These are phyloP conservation scores for Nowickia ferox DNA, from an alignment of 2,888 invertebrate genomes.

Conservation along the genomic window DNA sequence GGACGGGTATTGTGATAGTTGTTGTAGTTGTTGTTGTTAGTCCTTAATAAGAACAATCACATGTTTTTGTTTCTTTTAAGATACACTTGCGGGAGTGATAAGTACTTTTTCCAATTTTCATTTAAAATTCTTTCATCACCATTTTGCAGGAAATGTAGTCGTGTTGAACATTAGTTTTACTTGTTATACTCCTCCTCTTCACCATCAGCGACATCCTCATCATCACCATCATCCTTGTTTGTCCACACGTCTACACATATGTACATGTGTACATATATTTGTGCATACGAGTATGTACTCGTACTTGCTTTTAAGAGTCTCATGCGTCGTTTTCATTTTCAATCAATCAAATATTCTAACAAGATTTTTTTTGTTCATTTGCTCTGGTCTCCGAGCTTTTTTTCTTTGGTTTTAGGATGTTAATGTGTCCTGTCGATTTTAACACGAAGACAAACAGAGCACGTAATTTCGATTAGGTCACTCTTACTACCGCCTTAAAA, in stretches of 20 bases:
- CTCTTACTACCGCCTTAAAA: conserved; percentile 41
- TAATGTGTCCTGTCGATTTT: conserved; percentile 73
- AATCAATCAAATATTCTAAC: conserved; percentile 75
- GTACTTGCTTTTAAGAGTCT: conserved; percentile 65
- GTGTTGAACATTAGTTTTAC: conserved; percentile 43
- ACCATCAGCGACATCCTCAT: conserved; percentile 15
- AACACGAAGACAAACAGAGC: conserved; percentile 74
- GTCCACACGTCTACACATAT: conserved; percentile 17
- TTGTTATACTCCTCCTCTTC: conserved; percentile 46
- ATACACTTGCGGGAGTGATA: conserved; percentile 73
- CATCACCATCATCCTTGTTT: conserved; percentile 26
- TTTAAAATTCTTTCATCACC: conserved; percentile 70
- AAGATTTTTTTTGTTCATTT: conserved; percentile 45
- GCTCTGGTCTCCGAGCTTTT: conserved; percentile 26
- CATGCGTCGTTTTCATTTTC: conserved; percentile 75
- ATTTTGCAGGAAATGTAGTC: conserved; percentile 53
- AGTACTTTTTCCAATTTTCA: conserved; percentile 73
- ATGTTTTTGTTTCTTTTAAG: conserved; percentile 39
- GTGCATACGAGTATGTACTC: background rate
- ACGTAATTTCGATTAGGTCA: conserved; percentile 79
- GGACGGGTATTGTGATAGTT: conserved; percentile 4
- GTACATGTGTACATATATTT: background rate
- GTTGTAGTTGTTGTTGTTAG: conserved; percentile 2
- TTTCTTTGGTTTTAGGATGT: conserved; percentile 49
- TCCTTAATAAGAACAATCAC: conserved; percentile 30